Base-by-base conservation (phyloP, 2,797 vertebrate genomes). In the Semaprochilodus insignis region DNA sequence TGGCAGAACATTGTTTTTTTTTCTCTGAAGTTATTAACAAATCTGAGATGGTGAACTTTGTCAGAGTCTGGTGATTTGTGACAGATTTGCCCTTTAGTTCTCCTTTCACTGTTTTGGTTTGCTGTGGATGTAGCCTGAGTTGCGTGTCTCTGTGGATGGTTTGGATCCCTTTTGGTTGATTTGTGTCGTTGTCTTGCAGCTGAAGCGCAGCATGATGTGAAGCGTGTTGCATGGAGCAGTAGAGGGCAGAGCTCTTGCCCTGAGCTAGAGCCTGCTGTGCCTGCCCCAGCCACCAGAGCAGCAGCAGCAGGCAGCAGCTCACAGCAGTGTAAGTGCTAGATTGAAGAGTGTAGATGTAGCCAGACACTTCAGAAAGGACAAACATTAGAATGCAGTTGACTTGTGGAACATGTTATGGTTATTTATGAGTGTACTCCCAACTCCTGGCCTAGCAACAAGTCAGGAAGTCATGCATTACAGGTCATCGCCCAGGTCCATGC, bases 181-280 rank as follows among this genome's bases (percentile, higher is more conserved):
- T 57, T 80, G 67, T 87, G 60, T 65, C 34, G 55, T 87, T 86
- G 95, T 86, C 93, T 95, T 96, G 91, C 95, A 96, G 95, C 93
- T 90, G 91, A 82, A 85, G 80, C 89, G 84, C 94, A 92, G 91
- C 94, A 91, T 93, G 94, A 96, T 93, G 92, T 91, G 91, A 94
- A 92, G 92, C 91, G 94, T 89, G 88, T 93, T 92, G 94, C 91
- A 94, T 96, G 93, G 93, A 91, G 92, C 90, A 92, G 93, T 92
- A 93, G 91, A 90, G 93, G 92, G 92, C 94, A 95, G 91, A 91
- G 87, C 89, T 87, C 84, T 80, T 77, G 89, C 81, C 88, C 95
- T 92, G 94, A 94, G 88, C 92, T 94, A 90, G 93, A 93, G 89
- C 86, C 80, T 80, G 85, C 90, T 94, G 91, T 91, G 88, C 90